Evolutionary conservation across 2,113 vertebrate genomes (phyloP).

Genomic region (Chaenocephalus aceratus): DNA sequence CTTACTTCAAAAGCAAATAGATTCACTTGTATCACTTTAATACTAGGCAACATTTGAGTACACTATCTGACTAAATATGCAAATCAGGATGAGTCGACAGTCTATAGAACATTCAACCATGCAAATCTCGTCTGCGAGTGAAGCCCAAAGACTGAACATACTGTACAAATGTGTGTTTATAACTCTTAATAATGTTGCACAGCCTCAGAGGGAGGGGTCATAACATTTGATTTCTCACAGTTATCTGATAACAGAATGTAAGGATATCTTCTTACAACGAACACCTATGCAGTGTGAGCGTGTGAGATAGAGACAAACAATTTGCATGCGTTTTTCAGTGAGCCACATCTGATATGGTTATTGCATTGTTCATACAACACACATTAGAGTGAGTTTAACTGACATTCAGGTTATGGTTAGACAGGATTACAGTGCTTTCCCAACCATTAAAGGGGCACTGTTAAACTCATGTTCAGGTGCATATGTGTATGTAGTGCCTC

Average conservation of each 20-base stretch:
- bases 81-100: constrained; percentile 40
- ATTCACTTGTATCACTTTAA: background rate
- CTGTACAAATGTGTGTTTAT: constrained; percentile 17
- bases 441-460: background rate
- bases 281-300: background rate
- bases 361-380: constrained; percentile 29
- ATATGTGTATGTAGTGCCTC: no score
- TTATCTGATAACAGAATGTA: constrained; percentile 11
- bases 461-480: no score
- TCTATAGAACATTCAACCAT: constrained; percentile 8
- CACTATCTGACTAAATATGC: background rate
- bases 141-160: background rate
- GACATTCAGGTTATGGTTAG: constrained; percentile 5
- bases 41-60: background rate
- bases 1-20: background rate
- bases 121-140: constrained; percentile 26
- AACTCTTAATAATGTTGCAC: background rate
- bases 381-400: constrained; percentile 27
- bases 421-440: background rate
- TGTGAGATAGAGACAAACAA: constrained; percentile 1
- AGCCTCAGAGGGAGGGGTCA: background rate
- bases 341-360: constrained; percentile 48
- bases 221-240: constrained; percentile 8
- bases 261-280: constrained; percentile 1
- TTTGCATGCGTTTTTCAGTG: constrained; percentile 18